Evolutionary conservation across 37 sponge, comb jelly and placozoan species (phyloP).

Genomic region (Ianthella basta): DNA sequence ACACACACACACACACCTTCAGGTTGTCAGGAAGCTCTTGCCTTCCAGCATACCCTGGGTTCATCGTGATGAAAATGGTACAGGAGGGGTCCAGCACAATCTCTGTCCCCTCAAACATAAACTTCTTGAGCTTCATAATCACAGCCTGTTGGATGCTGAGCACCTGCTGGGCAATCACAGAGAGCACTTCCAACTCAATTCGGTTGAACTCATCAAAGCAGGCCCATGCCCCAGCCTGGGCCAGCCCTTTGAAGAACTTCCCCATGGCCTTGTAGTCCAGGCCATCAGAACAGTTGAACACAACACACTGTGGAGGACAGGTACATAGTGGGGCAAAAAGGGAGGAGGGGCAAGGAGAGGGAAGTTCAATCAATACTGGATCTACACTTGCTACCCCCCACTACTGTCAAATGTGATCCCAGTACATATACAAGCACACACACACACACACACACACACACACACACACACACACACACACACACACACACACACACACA

Average conservation of each 20-base stretch:
- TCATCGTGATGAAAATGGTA: constrained; percentile 98
- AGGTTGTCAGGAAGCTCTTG: constrained; percentile 97
- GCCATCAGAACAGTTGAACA: constrained; percentile 99
- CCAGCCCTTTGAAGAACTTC: constrained; percentile 98
- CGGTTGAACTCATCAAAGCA: constrained; percentile 99
- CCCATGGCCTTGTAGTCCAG: constrained; percentile 99
- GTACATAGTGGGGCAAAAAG: neutral
- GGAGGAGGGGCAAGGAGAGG: neutral
- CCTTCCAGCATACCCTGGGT: constrained; percentile 98
- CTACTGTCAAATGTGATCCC: neutral
- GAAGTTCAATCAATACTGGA: neutral
- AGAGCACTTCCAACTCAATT: constrained; percentile 94
- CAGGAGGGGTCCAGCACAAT: constrained; percentile 91
- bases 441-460: too few relatives aligned
- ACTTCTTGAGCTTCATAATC: constrained; percentile 63
- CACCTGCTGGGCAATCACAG: constrained; percentile 99
- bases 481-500: too few relatives aligned
- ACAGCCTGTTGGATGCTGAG: constrained; percentile 92
- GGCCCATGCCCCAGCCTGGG: constrained; percentile 99
- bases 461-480: too few relatives aligned
- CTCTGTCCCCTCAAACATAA: constrained; percentile 96
- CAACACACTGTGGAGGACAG: constrained; percentile 85
- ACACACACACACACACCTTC: constrained; percentile 63
- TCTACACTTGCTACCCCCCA: neutral
- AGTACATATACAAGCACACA: too few relatives aligned